Percentiles rank a stretch among this genome's conserved stretches.
phyloP scores from a whole-genome alignment of 2,797 vertebrate genomes.

The Antrozous pallidus region DNA sequence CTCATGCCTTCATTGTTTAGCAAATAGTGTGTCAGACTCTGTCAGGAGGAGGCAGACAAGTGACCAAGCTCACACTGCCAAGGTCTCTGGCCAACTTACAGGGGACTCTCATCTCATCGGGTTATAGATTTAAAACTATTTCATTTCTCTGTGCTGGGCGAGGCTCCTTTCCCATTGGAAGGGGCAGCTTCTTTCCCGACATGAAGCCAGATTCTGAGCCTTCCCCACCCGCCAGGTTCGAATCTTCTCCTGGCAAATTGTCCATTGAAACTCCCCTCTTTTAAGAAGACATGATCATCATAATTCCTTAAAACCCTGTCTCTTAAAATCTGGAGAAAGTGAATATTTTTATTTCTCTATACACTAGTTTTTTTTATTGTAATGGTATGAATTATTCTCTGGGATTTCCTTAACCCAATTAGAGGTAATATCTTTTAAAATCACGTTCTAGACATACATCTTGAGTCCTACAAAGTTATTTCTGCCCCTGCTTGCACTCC shows the following conservation, averaged over 20 bases:
- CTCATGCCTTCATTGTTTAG: background rate
- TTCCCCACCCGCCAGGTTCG: too few species aligned
- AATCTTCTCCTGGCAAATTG: background rate
- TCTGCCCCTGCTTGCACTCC: background rate
- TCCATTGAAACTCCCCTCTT: background rate
- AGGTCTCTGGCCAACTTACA: background rate
- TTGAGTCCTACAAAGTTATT: slow-evolving; percentile 26
- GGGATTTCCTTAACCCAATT: slow-evolving; percentile 26
- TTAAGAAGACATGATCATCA: background rate
- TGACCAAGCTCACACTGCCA: background rate
- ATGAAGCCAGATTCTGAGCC: background rate
- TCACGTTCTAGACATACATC: background rate
- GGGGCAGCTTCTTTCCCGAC: background rate
- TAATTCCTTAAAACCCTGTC: slow-evolving; percentile 29
- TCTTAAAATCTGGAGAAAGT: slow-evolving; percentile 45
- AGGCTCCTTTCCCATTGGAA: background rate
- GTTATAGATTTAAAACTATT: background rate
- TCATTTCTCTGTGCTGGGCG: background rate
- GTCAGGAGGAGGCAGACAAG: background rate
- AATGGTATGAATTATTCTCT: slow-evolving; percentile 38
- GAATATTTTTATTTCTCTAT: slow-evolving; percentile 43
- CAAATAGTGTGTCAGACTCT: background rate
- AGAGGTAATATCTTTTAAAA: slow-evolving; percentile 37
- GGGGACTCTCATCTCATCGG: accelerated
- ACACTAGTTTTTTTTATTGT: slow-evolving; percentile 21